Percentiles rank a stretch among this genome's conserved stretches.
Evolutionary conservation across 2,113 vertebrate species (phyloP).

Genomic region (Orientallactaga bullata): DNA sequence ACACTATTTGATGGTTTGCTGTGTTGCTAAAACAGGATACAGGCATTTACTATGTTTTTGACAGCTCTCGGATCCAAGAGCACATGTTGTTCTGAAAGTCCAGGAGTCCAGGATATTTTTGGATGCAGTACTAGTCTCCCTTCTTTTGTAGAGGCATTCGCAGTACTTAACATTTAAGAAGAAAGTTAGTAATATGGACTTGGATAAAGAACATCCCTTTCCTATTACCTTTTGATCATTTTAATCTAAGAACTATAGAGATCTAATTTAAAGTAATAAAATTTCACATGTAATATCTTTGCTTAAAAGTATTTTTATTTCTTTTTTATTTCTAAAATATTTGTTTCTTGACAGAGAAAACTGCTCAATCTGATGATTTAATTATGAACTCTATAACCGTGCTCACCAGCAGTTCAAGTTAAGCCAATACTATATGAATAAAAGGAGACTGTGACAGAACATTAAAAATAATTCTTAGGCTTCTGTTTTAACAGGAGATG

Average conservation of each 20-base stretch:
- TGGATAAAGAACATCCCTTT: background rate
- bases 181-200: constrained; percentile 4
- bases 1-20: constrained; percentile 30
- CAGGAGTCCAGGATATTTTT: constrained; percentile 45
- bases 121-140: background rate
- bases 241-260: background rate
- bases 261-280: background rate
- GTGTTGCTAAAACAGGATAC: constrained; percentile 43
- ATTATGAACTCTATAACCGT: background rate
- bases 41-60: constrained; percentile 20
- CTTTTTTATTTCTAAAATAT: background rate
- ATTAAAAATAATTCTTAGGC: background rate
- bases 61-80: background rate
- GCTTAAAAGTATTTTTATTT: background rate
- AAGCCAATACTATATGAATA: background rate
- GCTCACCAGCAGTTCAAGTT: background rate
- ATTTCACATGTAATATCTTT: background rate
- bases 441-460: background rate
- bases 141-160: constrained; percentile 37
- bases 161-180: constrained; percentile 17
- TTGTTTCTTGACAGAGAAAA: background rate
- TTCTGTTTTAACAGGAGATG: background rate
- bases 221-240: background rate
- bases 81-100: constrained; percentile 18
- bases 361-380: background rate